Conservation (phyloP, 2,113 vertebrate species). For the Passer montanus region DNA sequence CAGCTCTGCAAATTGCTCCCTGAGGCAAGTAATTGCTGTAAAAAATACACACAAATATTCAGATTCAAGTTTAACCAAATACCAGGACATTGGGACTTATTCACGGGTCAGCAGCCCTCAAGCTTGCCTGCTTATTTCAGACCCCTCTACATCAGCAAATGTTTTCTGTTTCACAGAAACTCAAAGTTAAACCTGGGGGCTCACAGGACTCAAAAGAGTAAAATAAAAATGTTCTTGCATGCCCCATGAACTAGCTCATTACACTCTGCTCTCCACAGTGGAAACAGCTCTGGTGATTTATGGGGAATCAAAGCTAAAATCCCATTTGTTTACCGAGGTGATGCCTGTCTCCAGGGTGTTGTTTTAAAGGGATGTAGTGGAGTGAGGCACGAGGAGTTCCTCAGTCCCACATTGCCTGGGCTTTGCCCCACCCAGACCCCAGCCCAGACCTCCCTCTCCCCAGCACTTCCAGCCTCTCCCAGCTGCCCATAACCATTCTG, state of each 20-base stretch:
- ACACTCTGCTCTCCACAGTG: not conserved
- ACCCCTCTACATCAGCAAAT: slow-evolving; percentile 9
- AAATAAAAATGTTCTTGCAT: not conserved
- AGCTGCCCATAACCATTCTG: not conserved
- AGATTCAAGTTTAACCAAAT: slow-evolving; percentile 47
- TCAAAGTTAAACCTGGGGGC: not conserved
- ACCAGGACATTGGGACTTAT: slow-evolving; percentile 49
- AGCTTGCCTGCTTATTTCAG: slow-evolving; percentile 22
- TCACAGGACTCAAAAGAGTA: not conserved
- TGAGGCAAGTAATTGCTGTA: slow-evolving; percentile 7
- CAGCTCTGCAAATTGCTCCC: slow-evolving; percentile 57
- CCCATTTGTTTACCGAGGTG: not conserved
- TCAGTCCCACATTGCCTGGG: not conserved
- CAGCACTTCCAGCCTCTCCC: not conserved
- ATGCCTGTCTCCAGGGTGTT: not conserved
- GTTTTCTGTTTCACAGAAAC: not conserved
- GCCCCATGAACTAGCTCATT: not conserved
- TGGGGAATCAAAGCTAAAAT: not conserved
- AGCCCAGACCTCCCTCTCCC: not conserved
- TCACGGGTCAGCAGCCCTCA: slow-evolving; percentile 32
- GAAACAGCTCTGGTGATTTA: not conserved
- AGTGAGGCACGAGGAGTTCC: not conserved
- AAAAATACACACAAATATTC: slow-evolving; percentile 43
- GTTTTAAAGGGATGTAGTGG: not conserved
- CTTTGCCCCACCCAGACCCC: not conserved